These are phyloP conservation scores for Amia ocellicauda DNA, from an alignment of 2,113 vertebrate genomes.

Conservation along the genomic window DNA sequence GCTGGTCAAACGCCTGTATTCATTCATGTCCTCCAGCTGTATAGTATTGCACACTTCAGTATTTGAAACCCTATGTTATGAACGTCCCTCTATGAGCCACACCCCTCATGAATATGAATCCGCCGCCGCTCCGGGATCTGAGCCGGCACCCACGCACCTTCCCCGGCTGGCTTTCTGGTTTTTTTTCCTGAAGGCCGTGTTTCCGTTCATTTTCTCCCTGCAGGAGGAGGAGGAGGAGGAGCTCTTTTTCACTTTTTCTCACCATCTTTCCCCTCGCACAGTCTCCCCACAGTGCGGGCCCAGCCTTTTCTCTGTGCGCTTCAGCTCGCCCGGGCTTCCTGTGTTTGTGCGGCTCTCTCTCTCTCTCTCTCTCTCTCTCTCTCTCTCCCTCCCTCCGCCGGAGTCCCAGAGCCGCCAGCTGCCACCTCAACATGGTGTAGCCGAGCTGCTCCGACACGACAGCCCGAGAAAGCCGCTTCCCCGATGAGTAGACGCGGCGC, in stretches of 20 bases:
- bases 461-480: background rate
- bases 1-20: too few relatives aligned
- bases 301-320: constrained; percentile 1
- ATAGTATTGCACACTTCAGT: too few relatives aligned
- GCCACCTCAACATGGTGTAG: constrained; percentile 73
- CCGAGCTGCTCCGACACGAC: constrained; percentile 32
- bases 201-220: constrained; percentile 38
- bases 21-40: too few relatives aligned
- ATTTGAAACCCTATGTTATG: too few relatives aligned
- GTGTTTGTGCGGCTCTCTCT: background rate
- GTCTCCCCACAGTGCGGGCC: background rate
- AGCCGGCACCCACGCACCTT: too few relatives aligned
- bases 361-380: too few relatives aligned
- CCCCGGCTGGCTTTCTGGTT: too few relatives aligned
- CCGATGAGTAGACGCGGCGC: constrained; percentile 41
- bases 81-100: too few relatives aligned
- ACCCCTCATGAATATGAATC: too few relatives aligned
- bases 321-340: background rate
- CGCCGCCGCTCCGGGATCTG: background rate
- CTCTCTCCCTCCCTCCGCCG: background rate
- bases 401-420: constrained; percentile 38
- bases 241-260: constrained; percentile 16
- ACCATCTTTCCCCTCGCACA: background rate
- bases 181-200: background rate
- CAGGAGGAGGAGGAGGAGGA: constrained; percentile 22